phyloP scores from a whole-genome alignment of 2,113 vertebrate genomes.

The Baryphthengus martii region DNA sequence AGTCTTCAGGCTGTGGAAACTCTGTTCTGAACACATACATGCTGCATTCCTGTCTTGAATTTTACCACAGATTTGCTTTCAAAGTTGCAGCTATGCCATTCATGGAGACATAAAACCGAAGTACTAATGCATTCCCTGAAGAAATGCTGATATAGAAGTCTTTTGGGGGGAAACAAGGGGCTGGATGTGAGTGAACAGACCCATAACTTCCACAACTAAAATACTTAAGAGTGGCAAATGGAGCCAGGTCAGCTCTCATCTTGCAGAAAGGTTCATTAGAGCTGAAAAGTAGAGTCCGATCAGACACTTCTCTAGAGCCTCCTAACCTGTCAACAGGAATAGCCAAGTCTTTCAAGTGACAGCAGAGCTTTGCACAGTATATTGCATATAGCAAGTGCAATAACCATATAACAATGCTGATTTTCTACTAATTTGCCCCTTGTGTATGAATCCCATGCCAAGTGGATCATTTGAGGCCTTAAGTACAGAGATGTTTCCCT shows the following conservation, averaged over 20 bases:
- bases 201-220: background rate
- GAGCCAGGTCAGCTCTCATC: background rate
- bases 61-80: background rate
- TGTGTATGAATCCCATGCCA: background rate
- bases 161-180: rapidly evolving
- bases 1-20: background rate
- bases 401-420: background rate
- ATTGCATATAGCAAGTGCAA: background rate
- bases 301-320: background rate
- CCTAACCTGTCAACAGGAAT: background rate
- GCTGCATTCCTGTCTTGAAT: background rate
- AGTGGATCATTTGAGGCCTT: background rate
- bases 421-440: background rate
- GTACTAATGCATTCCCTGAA: background rate
- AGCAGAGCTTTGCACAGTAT: background rate
- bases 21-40: background rate
- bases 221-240: background rate
- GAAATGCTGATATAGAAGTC: background rate
- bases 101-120: background rate
- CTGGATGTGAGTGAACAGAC: background rate
- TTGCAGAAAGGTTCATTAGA: background rate
- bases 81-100: background rate
- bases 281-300: background rate
- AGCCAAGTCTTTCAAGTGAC: background rate
- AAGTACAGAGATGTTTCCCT: background rate